Conservation (phyloP, 2,797 vertebrate genomes). For the Cheirogaleus major region DNA sequence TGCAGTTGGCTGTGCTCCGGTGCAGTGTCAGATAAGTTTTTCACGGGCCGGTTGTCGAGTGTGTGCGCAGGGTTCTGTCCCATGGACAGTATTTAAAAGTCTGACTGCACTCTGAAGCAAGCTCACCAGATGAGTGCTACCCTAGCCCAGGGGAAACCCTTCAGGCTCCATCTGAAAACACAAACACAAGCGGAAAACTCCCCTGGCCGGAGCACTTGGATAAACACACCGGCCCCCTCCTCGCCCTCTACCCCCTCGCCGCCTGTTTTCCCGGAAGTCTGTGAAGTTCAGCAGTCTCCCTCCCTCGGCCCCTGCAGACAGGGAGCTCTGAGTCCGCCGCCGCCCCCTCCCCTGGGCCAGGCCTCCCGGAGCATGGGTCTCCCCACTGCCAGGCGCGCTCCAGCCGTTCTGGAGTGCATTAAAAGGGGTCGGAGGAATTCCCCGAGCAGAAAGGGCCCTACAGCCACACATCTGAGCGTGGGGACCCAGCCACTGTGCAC, state of each 20-base stretch:
- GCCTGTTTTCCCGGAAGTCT: neutral
- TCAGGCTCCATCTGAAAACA: neutral
- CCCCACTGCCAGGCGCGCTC: neutral
- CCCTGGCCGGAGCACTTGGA: neutral
- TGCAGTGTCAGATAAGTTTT: too few species aligned
- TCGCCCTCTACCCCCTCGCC: fast-evolving
- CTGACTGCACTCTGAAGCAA: neutral
- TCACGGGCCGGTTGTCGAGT: neutral
- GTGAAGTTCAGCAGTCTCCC: neutral
- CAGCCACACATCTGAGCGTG: neutral
- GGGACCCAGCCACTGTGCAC: too few species aligned
- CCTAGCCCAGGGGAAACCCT: fast-evolving
- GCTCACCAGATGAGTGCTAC: too few species aligned
- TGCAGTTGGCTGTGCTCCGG: fast-evolving
- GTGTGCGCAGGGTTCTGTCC: neutral
- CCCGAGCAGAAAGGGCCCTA: neutral
- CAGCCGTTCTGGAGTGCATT: neutral
- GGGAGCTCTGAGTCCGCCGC: too few species aligned
- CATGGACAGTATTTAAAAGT: neutral
- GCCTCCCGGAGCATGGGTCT: neutral
- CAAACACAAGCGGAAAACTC: neutral
- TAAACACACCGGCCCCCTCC: neutral
- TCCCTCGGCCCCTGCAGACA: neutral
- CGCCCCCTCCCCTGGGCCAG: fast-evolving
- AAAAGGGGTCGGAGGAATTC: neutral